These are phyloP conservation scores for Pharmacophagus antenor DNA, from an alignment of 2,888 invertebrate genomes.

Conservation along the genomic window DNA sequence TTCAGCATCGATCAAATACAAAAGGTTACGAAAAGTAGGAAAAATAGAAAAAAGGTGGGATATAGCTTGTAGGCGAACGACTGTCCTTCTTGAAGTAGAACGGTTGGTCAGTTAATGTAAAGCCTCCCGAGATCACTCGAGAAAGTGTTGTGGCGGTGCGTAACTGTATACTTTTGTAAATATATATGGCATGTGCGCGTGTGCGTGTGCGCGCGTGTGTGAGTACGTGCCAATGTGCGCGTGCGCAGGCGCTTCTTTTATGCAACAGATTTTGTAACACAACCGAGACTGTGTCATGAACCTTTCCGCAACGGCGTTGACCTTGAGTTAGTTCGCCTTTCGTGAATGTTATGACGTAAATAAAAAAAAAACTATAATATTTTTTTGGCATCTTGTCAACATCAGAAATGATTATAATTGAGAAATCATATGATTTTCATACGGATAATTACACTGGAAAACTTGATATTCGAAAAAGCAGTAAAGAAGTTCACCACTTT, in stretches of 20 bases:
- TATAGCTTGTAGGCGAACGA: no score
- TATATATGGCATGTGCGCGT: neutral
- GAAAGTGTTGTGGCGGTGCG: neutral
- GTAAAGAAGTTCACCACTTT: no score
- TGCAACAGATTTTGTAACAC: constrained; percentile 16
- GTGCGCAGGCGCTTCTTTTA: constrained; percentile 10
- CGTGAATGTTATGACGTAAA: neutral
- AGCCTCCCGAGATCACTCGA: neutral
- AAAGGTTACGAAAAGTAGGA: no score
- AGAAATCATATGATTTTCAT: neutral
- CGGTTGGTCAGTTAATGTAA: neutral
- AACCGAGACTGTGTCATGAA: constrained; percentile 11
- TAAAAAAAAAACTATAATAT: neutral
- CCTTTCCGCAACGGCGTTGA: constrained; percentile 2
- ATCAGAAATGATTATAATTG: neutral
- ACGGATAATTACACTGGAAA: no score
- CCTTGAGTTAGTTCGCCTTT: constrained; percentile 10
- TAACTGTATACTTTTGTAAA: neutral
- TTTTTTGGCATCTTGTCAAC: neutral
- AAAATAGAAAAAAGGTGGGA: no score
- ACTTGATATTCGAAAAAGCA: no score
- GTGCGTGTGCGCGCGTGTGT: neutral
- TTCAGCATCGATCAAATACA: no score
- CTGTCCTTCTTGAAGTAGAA: no score
- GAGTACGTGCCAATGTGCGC: neutral